Evolutionary conservation across 2,797 vertebrate species (phyloP).

Genomic region (Alcedo atthis): DNA sequence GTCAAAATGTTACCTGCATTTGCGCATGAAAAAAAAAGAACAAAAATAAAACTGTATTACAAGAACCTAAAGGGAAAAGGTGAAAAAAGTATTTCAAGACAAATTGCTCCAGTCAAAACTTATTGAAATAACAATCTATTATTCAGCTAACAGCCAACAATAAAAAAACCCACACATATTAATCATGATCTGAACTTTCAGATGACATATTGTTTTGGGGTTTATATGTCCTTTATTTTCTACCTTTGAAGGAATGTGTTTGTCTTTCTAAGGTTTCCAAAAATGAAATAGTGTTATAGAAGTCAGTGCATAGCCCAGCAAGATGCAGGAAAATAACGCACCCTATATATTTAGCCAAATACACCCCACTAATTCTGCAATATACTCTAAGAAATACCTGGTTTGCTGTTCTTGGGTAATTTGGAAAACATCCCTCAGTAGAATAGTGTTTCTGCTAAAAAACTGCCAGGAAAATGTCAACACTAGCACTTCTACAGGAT

Average conservation of each 20-base stretch:
- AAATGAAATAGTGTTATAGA: neutral
- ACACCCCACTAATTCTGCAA: neutral
- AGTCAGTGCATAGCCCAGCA: neutral
- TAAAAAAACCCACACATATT: neutral
- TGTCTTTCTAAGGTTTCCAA: neutral
- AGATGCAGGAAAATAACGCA: neutral
- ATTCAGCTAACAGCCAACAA: conserved; percentile 36
- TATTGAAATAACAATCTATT: conserved; percentile 41
- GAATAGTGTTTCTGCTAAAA: neutral
- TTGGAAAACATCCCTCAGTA: neutral
- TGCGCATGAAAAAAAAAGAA: neutral
- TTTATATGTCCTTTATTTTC: conserved; percentile 1
- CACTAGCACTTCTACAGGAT: neutral
- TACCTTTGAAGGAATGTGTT: neutral
- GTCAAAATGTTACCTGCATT: neutral
- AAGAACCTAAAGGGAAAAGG: conserved; percentile 10
- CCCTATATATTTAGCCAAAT: neutral
- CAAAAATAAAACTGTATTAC: neutral
- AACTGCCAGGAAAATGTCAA: neutral
- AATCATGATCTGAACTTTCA: conserved; percentile 23
- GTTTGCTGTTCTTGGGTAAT: neutral
- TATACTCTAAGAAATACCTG: neutral
- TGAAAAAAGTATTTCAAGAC: conserved; percentile 42
- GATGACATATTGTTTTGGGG: neutral
- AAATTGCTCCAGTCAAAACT: conserved; percentile 46